A percentile compares a stretch with the other conserved stretches of the same genome.
Evolutionary conservation across 2,113 vertebrate genomes (phyloP).

Genomic region (Rhadina sibilatrix): DNA sequence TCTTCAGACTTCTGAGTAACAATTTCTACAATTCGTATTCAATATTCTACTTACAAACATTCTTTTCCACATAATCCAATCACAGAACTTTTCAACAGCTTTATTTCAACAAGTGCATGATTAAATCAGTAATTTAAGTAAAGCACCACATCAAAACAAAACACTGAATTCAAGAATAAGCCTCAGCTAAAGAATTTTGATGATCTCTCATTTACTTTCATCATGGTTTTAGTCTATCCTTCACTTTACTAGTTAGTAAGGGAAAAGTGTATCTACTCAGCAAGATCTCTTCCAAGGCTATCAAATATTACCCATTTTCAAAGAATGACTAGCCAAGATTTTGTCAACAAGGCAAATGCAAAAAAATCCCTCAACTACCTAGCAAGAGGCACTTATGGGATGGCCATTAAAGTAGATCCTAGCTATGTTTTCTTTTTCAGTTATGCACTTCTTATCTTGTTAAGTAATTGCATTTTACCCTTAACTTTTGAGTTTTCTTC

Average conservation of each 20-base stretch:
- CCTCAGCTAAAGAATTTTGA: background rate
- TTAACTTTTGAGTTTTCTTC: background rate
- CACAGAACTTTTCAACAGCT: background rate
- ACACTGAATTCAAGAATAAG: background rate
- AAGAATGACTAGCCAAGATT: background rate
- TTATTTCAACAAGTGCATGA: conserved; percentile 10
- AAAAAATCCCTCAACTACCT: accelerated
- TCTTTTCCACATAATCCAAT: background rate
- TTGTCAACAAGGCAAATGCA: background rate
- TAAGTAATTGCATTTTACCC: background rate
- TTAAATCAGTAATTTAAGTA: background rate
- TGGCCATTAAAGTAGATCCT: background rate
- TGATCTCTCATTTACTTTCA: background rate
- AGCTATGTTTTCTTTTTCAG: background rate
- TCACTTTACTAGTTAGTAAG: background rate
- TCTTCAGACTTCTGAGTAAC: background rate
- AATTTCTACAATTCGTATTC: background rate
- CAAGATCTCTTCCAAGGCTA: background rate
- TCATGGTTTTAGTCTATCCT: background rate
- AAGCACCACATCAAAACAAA: background rate
- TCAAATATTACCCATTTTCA: background rate
- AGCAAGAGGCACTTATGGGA: background rate
- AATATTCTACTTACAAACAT: background rate
- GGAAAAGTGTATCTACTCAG: background rate
- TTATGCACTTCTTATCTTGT: background rate